A percentile compares a stretch with the other conserved stretches of the same genome.
Conservation (phyloP, 2,797 vertebrate species). For the Falco biarmicus region DNA sequence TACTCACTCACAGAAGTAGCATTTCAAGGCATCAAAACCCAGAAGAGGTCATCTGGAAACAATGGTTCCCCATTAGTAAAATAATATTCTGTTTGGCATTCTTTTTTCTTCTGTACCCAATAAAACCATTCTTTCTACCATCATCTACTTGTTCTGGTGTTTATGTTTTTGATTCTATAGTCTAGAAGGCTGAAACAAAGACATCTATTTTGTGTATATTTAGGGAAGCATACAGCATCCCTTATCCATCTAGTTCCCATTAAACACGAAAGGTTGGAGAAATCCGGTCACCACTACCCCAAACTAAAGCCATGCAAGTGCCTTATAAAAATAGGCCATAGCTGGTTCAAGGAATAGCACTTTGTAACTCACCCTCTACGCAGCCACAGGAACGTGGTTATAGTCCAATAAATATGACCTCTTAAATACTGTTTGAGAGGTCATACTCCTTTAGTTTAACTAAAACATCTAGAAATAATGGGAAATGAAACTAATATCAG, state of each 20-base stretch:
- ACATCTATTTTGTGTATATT: neutral
- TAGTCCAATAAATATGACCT: neutral
- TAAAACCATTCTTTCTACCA: neutral
- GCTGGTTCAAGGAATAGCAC: neutral
- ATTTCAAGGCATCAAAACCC: neutral
- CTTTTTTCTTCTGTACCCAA: neutral
- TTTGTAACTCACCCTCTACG: neutral
- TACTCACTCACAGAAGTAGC: neutral
- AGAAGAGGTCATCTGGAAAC: neutral
- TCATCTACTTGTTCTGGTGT: neutral
- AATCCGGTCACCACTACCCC: neutral
- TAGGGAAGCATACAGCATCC: neutral
- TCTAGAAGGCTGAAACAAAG: neutral
- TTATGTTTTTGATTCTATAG: neutral
- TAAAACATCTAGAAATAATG: constrained; percentile 16
- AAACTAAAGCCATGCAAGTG: neutral
- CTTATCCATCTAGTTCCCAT: neutral
- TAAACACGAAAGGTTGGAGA: neutral
- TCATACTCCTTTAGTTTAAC: neutral
- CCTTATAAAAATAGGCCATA: neutral
- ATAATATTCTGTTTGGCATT: neutral
- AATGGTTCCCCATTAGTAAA: neutral
- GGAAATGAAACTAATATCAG: constrained; percentile 26
- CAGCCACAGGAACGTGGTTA: neutral
- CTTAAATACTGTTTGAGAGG: neutral